Conservation (phyloP, 1,140 invertebrate genomes). For the Zaprionus ghesquierei region DNA sequence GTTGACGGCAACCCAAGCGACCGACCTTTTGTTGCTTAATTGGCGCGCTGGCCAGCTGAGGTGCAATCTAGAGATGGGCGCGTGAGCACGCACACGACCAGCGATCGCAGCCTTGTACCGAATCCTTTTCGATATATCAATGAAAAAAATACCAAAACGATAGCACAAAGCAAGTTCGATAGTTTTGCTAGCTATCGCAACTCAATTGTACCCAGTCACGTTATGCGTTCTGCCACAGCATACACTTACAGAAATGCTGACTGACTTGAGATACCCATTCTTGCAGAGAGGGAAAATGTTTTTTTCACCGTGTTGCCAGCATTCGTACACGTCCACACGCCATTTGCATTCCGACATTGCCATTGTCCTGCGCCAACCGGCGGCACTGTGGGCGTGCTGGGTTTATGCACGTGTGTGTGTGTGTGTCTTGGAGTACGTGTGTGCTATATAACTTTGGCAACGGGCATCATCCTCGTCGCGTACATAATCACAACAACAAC, state of each 20-base stretch:
- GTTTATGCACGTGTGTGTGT: conserved; percentile 45
- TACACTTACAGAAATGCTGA: conserved; percentile 58
- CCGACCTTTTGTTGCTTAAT: conserved; percentile 70
- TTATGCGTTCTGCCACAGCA: background rate
- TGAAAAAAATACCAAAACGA: background rate
- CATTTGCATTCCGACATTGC: conserved; percentile 68
- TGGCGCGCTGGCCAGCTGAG: conserved; percentile 54
- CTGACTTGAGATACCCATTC: conserved; percentile 3
- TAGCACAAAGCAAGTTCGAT: background rate
- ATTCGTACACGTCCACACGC: conserved; percentile 64
- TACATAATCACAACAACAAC: conserved; percentile 65
- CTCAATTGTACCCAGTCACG: background rate
- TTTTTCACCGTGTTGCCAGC: conserved; percentile 34
- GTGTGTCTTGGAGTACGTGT: conserved; percentile 61
- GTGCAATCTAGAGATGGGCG: background rate
- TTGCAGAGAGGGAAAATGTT: conserved; percentile 37
- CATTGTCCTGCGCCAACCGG: conserved; percentile 56
- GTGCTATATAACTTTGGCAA: conserved; percentile 66
- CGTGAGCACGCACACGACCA: background rate
- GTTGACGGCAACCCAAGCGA: conserved; percentile 28
- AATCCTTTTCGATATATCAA: background rate
- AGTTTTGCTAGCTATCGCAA: background rate
- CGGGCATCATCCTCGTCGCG: conserved; percentile 33
- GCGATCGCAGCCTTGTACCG: background rate
- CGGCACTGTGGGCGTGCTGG: background rate